Evolutionary conservation across 2,797 vertebrate genomes (phyloP).

Genomic region (Ctenopoma multispine): DNA sequence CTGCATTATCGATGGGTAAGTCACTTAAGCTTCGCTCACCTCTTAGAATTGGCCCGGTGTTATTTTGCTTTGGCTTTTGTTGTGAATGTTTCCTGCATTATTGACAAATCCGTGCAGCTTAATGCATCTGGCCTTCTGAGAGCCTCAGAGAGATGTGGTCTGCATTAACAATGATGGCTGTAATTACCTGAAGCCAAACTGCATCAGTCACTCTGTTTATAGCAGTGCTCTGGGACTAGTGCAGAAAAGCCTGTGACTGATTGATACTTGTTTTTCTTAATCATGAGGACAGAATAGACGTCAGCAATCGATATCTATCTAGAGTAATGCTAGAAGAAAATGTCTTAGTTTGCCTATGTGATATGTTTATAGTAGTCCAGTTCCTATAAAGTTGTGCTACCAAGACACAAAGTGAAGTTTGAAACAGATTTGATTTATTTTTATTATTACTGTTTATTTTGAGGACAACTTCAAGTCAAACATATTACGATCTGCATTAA

Average conservation of each 20-base stretch:
- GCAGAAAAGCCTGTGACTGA: slow-evolving; percentile 18
- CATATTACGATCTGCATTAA: slow-evolving; percentile 15
- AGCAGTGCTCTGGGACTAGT: neutral
- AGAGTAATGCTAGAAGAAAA: neutral
- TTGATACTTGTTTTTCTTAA: slow-evolving; percentile 14
- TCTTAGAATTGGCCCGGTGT: slow-evolving; percentile 19
- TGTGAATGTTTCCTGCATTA: slow-evolving; percentile 46
- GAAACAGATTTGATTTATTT: slow-evolving; percentile 32
- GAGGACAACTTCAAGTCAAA: slow-evolving; percentile 27
- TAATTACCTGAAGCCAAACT: slow-evolving; percentile 54
- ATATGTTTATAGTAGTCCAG: slow-evolving; percentile 9
- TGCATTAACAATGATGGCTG: slow-evolving; percentile 52
- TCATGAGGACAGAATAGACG: neutral
- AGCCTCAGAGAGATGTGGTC: slow-evolving; percentile 42
- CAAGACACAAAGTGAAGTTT: slow-evolving; percentile 2
- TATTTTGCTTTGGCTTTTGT: slow-evolving; percentile 24
- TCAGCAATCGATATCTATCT: neutral
- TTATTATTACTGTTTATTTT: slow-evolving; percentile 29
- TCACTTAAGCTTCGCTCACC: slow-evolving; percentile 20
- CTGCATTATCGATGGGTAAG: neutral
- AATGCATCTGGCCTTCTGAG: slow-evolving; percentile 48
- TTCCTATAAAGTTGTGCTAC: slow-evolving; percentile 13
- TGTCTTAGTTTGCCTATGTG: slow-evolving; percentile 15
- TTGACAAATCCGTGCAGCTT: slow-evolving; percentile 46
- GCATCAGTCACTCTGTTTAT: slow-evolving; percentile 36